Conservation (phyloP, 2,113 vertebrate genomes). For the Lepisosteus oculatus region DNA sequence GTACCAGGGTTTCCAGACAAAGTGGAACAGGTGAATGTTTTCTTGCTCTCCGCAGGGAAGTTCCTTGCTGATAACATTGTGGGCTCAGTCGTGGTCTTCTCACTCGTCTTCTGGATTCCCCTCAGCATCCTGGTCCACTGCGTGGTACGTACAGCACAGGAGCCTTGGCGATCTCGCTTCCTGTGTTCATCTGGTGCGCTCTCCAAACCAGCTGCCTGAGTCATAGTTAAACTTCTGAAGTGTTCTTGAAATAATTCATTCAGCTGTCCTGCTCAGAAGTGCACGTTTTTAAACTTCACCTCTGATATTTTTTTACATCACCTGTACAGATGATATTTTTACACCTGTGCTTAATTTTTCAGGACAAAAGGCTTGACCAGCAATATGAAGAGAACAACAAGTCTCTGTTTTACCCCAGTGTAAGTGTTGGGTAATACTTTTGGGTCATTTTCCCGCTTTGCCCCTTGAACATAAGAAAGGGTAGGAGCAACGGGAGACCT, state of each 20-base stretch:
- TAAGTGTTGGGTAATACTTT: constrained; percentile 62
- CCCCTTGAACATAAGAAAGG: background rate
- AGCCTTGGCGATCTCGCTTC: background rate
- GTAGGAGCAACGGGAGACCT: background rate
- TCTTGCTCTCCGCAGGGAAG: constrained; percentile 71
- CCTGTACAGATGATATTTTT: background rate
- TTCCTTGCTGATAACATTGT: constrained; percentile 97
- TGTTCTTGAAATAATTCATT: too few species aligned
- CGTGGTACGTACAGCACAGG: constrained; percentile 78
- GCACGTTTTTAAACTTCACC: too few species aligned
- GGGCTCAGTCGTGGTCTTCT: constrained; percentile 96
- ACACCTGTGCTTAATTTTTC: constrained; percentile 6
- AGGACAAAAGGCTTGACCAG: constrained; percentile 94
- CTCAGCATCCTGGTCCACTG: constrained; percentile 96
- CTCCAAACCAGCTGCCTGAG: too few species aligned
- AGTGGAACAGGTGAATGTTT: background rate
- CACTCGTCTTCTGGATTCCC: constrained; percentile 93
- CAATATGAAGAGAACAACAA: constrained; percentile 87
- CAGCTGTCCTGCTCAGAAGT: too few species aligned
- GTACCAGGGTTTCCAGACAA: too few species aligned
- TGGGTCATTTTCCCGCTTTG: background rate
- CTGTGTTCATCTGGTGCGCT: background rate
- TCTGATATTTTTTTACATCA: too few species aligned
- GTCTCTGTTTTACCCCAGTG: constrained; percentile 78
- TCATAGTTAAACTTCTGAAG: too few species aligned